Base-by-base conservation (phyloP, 2,888 invertebrate genomes). In the Ypsolopha sequella region DNA sequence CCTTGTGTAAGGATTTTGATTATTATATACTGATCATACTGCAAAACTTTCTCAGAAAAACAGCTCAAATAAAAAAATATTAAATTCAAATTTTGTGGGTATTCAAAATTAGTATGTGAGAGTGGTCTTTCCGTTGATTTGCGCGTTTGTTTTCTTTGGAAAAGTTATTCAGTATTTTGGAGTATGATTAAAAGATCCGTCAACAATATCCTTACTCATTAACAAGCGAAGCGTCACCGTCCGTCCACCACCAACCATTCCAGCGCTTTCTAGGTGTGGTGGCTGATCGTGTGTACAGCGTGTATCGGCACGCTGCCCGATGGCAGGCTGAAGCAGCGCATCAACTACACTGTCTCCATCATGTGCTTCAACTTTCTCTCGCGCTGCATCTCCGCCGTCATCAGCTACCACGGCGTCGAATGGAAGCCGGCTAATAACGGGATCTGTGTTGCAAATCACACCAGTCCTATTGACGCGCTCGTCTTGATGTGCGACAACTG, bases 361-460 rank as follows among this genome's bases (percentile, higher is more conserved):
- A 93, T 95, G 89, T 96, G 96, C 80, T 98, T 98, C 87, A 94
- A 96, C 69, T 92, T 99, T 63, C 88, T 98, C 60, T 95, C 96
- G 51, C 92, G 97, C 56, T 95, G 97, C 51, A 91, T 98, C 66
- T 98, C 98, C 7, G 91, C 94, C 35, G 95, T 95, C 55, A 91
- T 95, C 61, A 93, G 91, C 34, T 95, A 95, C 80, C 95, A 96
- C 80, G 95, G 93, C 74, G 90, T 90, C 51, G 95, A 96, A 72
- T 95, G 97, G 76, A 91, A 91, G 62, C 97, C 97, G 36, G 90
- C 90, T 64, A 88, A 80, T 58, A 91, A 89, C 51, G 92, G 92
- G 44, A 99, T 99, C 65, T 99, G 98, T 86, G 99, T 99, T 35
- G 99, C 99, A 48, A 99, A 99, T 86, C 99, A 99, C 84, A 99